Conservation (phyloP, 2,797 vertebrate species). For the Anguilla anguilla region DNA sequence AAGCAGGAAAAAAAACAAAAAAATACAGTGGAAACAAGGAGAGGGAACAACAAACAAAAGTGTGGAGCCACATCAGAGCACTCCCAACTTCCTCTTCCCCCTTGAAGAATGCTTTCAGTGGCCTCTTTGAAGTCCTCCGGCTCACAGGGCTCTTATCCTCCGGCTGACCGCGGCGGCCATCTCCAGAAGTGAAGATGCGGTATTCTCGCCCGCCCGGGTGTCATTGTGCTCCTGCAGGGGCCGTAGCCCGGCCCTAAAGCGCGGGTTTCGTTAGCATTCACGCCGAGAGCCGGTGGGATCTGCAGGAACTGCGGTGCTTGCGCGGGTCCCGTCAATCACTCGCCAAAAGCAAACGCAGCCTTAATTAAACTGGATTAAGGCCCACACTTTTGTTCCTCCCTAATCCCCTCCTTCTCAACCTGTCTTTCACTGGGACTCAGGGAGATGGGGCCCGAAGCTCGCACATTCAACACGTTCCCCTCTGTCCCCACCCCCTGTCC, state of each 20-base stretch:
- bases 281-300: conserved; percentile 12
- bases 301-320: conserved; percentile 29
- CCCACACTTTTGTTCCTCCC: conserved; percentile 33
- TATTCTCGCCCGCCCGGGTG: conserved; percentile 17
- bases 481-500: not conserved
- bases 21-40: conserved; percentile 6
- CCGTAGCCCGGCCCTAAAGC: conserved; percentile 18
- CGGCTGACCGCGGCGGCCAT: not conserved
- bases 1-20: not conserved
- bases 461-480: conserved; percentile 14
- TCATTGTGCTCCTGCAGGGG: conserved; percentile 23
- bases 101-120: conserved; percentile 29
- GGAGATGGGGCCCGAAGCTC: conserved; percentile 15
- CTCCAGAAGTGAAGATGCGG: conserved; percentile 34
- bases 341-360: conserved; percentile 30
- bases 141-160: conserved; percentile 6
- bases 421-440: conserved; percentile 16
- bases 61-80: not conserved
- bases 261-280: conserved; percentile 40
- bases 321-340: conserved; percentile 40
- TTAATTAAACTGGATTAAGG: conserved; percentile 50
- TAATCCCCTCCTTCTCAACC: conserved; percentile 37
- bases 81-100: conserved; percentile 5
- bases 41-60: not conserved
- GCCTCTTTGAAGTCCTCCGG: conserved; percentile 24